Conservation (phyloP, 2,888 invertebrate species). For the Eristalis intricaria region DNA sequence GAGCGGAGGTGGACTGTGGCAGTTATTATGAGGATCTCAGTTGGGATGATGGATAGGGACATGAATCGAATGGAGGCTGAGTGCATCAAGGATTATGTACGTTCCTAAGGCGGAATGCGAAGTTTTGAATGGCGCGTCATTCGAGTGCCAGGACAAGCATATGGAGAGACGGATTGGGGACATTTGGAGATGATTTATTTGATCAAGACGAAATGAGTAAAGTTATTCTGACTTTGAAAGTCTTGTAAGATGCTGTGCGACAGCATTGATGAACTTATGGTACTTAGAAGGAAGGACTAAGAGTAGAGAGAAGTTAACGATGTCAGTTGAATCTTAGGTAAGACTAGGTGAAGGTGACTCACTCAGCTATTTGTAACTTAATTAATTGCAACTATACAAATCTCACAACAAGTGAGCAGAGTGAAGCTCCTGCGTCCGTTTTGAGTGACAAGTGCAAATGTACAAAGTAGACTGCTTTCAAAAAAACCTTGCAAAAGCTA, state of each 20-base stretch:
- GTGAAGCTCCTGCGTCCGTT: too few species aligned
- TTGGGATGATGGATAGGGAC: not conserved
- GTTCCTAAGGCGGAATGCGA: not conserved
- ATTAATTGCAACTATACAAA: too few species aligned
- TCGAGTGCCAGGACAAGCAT: not conserved
- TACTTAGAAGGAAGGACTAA: not conserved
- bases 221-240: not conserved
- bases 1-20: not conserved
- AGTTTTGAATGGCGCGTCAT: not conserved
- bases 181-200: not conserved
- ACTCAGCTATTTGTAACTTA: too few species aligned
- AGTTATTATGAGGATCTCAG: not conserved
- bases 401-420: too few species aligned
- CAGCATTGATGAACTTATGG: not conserved
- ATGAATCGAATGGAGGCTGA: not conserved
- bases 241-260: not conserved
- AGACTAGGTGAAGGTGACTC: too few species aligned
- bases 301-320: too few species aligned
- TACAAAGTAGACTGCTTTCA: too few species aligned
- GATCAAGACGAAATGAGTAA: not conserved
- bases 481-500: too few species aligned
- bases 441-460: too few species aligned
- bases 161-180: not conserved
- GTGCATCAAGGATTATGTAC: not conserved
- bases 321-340: too few species aligned